A percentile compares a stretch with the other conserved stretches of the same genome.
Conservation (phyloP, 2,113 vertebrate genomes). For the Mesocricetus auratus region DNA sequence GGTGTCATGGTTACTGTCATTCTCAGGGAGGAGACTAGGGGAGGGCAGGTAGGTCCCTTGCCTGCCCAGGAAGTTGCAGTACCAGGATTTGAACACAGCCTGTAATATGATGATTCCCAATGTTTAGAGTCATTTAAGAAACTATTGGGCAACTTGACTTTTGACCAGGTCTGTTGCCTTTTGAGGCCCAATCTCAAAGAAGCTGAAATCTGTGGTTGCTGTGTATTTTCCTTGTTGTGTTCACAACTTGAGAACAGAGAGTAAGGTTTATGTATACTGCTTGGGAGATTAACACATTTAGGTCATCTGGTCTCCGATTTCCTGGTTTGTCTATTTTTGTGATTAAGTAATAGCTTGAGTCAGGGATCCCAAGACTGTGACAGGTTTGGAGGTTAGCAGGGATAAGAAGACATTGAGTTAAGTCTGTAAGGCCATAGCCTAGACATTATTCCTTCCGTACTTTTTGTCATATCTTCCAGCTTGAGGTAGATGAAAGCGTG, state of each 20-base stretch:
- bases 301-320: conserved; percentile 64
- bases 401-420: conserved; percentile 15
- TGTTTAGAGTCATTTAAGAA: neutral
- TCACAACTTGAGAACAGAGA: conserved; percentile 37
- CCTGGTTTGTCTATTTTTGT: conserved; percentile 66
- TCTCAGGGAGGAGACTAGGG: neutral
- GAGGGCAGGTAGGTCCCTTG: neutral
- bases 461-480: conserved; percentile 15
- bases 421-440: neutral
- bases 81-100: neutral
- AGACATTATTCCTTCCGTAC: neutral
- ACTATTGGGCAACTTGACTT: neutral
- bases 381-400: conserved; percentile 51
- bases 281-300: conserved; percentile 72
- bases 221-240: neutral
- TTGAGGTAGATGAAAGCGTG: conserved; percentile 8
- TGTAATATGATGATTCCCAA: neutral
- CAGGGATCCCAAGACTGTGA: conserved; percentile 11
- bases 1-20: neutral
- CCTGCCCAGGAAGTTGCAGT: neutral
- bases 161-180: neutral
- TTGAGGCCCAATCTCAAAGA: conserved; percentile 66
- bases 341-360: conserved; percentile 75
- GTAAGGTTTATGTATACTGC: conserved; percentile 56
- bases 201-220: conserved; percentile 47